Evolutionary conservation across 2,113 vertebrate genomes (phyloP).

Genomic region (Microcebus jonahi): DNA sequence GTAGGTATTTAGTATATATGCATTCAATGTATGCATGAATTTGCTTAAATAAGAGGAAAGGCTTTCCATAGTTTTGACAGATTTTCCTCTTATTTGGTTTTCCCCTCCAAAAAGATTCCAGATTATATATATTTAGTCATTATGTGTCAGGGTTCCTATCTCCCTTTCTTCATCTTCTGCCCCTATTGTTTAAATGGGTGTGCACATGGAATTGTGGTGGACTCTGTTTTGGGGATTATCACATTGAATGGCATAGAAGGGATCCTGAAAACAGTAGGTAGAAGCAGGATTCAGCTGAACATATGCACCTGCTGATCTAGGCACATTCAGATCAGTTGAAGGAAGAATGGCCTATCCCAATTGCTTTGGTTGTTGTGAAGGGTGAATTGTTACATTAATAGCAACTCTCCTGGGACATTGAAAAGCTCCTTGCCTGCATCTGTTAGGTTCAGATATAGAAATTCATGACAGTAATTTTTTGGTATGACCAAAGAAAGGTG

Average conservation of each 20-base stretch:
- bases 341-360: not conserved
- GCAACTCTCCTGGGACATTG: not conserved
- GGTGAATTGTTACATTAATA: not conserved
- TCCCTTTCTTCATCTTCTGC: not conserved
- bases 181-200: not conserved
- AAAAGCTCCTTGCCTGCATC: not conserved
- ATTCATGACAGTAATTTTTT: not conserved
- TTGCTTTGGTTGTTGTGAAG: not conserved
- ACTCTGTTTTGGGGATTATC: not conserved
- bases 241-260: not conserved
- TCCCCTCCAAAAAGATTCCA: not conserved
- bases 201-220: not conserved
- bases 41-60: not conserved
- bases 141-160: not conserved
- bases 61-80: not conserved
- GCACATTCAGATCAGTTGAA: not conserved
- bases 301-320: not conserved
- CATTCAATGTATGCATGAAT: not conserved
- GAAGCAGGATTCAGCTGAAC: not conserved
- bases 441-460: not conserved
- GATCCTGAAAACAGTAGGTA: not conserved
- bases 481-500: not conserved
- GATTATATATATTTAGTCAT: not conserved
- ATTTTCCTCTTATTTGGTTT: not conserved
- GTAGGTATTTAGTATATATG: not conserved